Conservation (phyloP, 2,113 vertebrate species). For the crab-eating macaque (Macaca fascicularis) region T2T-MFA8v1.1 NC_088375.1:146284501-146285000, state of each 20-base stretch:
- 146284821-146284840: background rate
- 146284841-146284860: background rate
- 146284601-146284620: background rate
- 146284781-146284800: background rate
- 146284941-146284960: background rate
- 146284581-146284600: background rate
- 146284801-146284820: background rate
- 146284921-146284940: background rate
- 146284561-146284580: background rate
- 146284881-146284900: background rate
- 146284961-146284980: background rate
- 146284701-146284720: background rate
- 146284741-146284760: background rate
- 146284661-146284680: background rate
- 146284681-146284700: background rate
- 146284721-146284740: background rate
- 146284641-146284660: background rate
- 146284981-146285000: background rate
- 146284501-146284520: background rate
- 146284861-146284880: background rate
- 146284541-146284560: background rate
- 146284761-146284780: background rate
- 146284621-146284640: background rate
- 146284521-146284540: background rate
- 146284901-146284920: background rate